These are phyloP conservation scores for Vicugna pacos DNA, from an alignment of 2,113 vertebrate genomes.

Conservation along the genomic window DNA sequence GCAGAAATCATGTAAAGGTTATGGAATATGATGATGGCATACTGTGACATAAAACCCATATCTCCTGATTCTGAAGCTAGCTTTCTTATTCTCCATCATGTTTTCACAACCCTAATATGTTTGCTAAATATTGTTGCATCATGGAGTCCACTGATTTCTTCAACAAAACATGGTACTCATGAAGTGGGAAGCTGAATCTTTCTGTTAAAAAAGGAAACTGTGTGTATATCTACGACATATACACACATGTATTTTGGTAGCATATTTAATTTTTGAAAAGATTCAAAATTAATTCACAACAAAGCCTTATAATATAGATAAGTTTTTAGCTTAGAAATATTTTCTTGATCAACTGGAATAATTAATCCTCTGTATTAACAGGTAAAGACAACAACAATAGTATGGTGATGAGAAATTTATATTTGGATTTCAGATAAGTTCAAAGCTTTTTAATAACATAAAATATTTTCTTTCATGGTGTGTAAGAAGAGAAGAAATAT, in stretches of 20 bases:
- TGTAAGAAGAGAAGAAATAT: not conserved
- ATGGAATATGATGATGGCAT: not conserved
- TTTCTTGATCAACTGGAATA: not conserved
- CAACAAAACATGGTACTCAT: not conserved
- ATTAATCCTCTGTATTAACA: not conserved
- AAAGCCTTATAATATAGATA: not conserved
- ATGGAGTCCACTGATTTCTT: not conserved
- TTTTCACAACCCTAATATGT: not conserved
- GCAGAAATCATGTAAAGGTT: not conserved
- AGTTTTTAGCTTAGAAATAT: not conserved
- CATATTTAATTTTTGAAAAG: not conserved
- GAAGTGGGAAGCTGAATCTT: not conserved
- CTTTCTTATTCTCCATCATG: not conserved
- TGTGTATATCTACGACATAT: not conserved
- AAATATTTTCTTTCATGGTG: not conserved
- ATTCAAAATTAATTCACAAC: not conserved
- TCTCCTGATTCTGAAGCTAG: not conserved
- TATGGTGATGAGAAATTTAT: not conserved
- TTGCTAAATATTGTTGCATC: not conserved
- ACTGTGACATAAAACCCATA: not conserved
- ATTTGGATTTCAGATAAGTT: not conserved
- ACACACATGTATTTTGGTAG: not conserved
- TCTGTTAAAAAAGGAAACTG: not conserved
- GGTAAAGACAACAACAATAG: not conserved
- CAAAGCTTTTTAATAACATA: not conserved